Conservation (phyloP, 2,113 vertebrate species). For the Cariama cristata region DNA sequence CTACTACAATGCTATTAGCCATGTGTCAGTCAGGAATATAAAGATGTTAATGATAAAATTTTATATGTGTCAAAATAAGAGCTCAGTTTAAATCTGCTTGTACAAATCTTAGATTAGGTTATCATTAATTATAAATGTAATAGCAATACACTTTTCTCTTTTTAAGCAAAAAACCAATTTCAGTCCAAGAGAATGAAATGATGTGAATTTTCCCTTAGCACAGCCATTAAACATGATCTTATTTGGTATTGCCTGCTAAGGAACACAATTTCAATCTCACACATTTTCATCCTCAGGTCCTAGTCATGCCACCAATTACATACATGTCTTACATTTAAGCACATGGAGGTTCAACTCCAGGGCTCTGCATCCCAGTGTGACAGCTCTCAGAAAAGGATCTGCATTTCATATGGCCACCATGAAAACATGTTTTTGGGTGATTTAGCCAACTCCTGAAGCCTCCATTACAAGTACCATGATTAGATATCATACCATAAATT, state of each 20-base stretch:
- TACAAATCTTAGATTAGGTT: slow-evolving; percentile 56
- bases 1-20: slow-evolving; percentile 49
- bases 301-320: neutral
- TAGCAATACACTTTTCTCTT: slow-evolving; percentile 5
- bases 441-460: neutral
- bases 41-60: slow-evolving; percentile 64
- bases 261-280: neutral
- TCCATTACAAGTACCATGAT: neutral
- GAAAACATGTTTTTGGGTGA: neutral
- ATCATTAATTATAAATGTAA: slow-evolving; percentile 66
- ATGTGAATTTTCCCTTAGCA: neutral
- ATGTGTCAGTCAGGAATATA: slow-evolving; percentile 51
- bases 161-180: slow-evolving; percentile 47
- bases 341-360: neutral
- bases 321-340: neutral
- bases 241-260: neutral
- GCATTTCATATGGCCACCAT: neutral
- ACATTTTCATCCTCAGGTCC: neutral
- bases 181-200: slow-evolving; percentile 16
- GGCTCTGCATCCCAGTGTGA: neutral
- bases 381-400: neutral
- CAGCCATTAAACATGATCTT: slow-evolving; percentile 1
- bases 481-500: neutral
- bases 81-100: slow-evolving; percentile 53
- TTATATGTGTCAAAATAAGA: slow-evolving; percentile 56